Percentiles rank a stretch among this genome's conserved stretches.
phyloP scores from a whole-genome alignment of 2,113 vertebrate species.

The Sylvietta virens region DNA sequence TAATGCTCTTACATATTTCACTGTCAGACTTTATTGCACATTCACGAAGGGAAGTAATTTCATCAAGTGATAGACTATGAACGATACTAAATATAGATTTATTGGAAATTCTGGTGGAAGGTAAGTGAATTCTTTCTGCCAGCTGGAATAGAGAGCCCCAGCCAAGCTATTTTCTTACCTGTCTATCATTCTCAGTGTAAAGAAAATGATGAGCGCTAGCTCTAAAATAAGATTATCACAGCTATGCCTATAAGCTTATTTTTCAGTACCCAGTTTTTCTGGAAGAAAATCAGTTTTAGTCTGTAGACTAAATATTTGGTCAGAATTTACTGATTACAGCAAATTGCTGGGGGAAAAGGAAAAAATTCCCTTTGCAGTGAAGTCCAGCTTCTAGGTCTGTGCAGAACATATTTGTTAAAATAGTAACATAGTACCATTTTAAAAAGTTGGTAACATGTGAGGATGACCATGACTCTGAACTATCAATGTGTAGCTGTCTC shows the following conservation, averaged over 20 bases:
- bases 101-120: conserved; percentile 35
- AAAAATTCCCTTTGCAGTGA: neutral
- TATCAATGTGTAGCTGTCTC: neutral
- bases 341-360: neutral
- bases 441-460: neutral
- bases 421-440: neutral
- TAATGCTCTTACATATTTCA: conserved; percentile 54
- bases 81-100: conserved; percentile 54
- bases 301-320: neutral
- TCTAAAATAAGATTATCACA: conserved; percentile 32
- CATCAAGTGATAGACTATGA: conserved; percentile 40
- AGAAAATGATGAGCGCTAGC: conserved; percentile 2
- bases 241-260: neutral
- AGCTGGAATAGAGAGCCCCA: conserved; percentile 16
- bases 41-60: conserved; percentile 46
- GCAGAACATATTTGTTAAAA: neutral
- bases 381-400: neutral
- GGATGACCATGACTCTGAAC: neutral
- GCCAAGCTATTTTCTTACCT: conserved; percentile 36
- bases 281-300: neutral
- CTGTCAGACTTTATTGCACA: conserved; percentile 47
- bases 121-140: conserved; percentile 42
- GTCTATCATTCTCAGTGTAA: neutral
- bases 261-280: neutral
- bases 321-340: neutral